Conservation (phyloP, 64 coral and sea anemone species). For the Dendronephthya gigantea region DNA sequence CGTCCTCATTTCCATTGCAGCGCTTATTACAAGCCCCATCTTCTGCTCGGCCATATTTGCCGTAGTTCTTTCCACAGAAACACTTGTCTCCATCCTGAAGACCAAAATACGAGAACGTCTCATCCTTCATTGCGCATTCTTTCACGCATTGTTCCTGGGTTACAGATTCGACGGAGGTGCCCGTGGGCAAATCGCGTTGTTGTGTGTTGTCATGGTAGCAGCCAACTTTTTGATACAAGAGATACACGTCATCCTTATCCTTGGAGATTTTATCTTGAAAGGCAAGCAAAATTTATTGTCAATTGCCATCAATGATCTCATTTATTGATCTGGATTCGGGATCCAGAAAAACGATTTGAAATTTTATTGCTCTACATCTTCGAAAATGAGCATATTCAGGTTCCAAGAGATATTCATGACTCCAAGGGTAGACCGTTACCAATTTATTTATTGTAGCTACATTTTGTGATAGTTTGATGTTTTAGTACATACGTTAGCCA, state of each 20-base stretch:
- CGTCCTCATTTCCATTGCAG: constrained; percentile 73
- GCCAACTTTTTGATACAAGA: constrained; percentile 93
- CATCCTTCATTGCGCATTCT: constrained; percentile 78
- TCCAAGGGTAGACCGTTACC: too few species aligned
- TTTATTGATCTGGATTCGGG: too few species aligned
- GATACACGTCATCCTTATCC: constrained; percentile 85
- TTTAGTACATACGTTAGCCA: too few species aligned
- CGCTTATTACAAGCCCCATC: constrained; percentile 62
- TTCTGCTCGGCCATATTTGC: constrained; percentile 76
- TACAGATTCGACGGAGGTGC: constrained; percentile 56
- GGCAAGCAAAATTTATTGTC: too few species aligned
- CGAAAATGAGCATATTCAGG: too few species aligned
- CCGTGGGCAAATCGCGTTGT: constrained; percentile 52
- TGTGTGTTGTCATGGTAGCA: constrained; percentile 57
- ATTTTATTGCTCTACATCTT: too few species aligned
- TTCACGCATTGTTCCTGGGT: constrained; percentile 80
- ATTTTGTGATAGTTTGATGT: too few species aligned
- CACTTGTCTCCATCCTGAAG: constrained; percentile 71
- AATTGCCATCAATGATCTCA: too few species aligned
- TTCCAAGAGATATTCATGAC: too few species aligned
- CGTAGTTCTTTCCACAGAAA: constrained; percentile 80
- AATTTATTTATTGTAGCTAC: too few species aligned
- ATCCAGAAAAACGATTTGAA: too few species aligned
- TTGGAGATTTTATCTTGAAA: constrained; percentile 58
- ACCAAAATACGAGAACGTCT: constrained; percentile 85